Conservation (phyloP, 2,888 invertebrate genomes). For the Heptascelio sp. region DNA sequence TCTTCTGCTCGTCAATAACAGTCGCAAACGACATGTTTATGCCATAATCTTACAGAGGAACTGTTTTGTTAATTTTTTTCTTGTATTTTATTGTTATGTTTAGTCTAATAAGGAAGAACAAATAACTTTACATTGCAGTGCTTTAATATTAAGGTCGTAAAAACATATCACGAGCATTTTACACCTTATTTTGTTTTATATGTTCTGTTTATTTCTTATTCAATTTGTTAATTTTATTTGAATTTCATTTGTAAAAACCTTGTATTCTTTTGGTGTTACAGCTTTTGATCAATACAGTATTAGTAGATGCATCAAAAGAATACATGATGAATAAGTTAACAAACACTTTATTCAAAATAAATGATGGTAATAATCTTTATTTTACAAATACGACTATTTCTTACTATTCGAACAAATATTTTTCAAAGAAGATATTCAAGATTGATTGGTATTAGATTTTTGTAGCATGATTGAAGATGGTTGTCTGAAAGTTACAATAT, state of each 20-base stretch:
- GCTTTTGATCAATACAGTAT: conserved; percentile 49
- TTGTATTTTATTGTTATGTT: conserved; percentile 25
- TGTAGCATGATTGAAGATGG: conserved; percentile 37
- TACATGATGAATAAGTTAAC: conserved; percentile 2
- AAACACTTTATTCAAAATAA: conserved; percentile 31
- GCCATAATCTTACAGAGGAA: conserved; percentile 28
- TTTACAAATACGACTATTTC: conserved; percentile 32
- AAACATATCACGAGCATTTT: conserved; percentile 66
- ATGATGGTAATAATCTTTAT: conserved; percentile 27
- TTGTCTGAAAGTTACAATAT: conserved; percentile 29
- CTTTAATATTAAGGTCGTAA: conserved; percentile 52
- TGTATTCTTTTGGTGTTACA: conserved; percentile 32
- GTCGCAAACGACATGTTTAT: conserved; percentile 13
- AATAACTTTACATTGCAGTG: conserved; percentile 22
- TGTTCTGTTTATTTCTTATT: conserved; percentile 31
- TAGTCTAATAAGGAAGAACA: not conserved
- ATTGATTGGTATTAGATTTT: conserved; percentile 36
- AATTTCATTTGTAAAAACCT: not conserved
- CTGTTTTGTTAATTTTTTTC: conserved; percentile 11
- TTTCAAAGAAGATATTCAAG: conserved; percentile 42
- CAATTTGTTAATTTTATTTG: conserved; percentile 12
- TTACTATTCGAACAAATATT: conserved; percentile 36
- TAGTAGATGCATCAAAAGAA: conserved; percentile 33
- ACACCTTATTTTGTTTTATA: conserved; percentile 10
- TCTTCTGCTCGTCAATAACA: conserved; percentile 32